Conservation (phyloP, 2,797 vertebrate genomes). For the Neolamprologus multifasciatus region DNA sequence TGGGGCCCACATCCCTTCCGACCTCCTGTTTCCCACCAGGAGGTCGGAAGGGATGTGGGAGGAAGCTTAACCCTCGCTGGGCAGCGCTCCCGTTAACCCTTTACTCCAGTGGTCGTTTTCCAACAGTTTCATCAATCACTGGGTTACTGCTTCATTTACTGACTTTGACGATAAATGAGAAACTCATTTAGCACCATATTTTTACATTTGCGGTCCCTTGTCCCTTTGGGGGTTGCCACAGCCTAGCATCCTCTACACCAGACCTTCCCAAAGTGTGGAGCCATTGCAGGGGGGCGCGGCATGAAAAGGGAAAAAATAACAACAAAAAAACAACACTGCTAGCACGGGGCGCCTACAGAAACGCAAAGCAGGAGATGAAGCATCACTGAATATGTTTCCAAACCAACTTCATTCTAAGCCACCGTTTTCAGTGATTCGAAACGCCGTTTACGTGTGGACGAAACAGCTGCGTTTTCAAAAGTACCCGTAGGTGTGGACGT, state of each 20-base stretch:
- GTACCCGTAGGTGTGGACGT: accelerated
- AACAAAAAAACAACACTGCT: too few relatives aligned
- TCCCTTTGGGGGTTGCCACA: neutral
- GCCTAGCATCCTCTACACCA: neutral
- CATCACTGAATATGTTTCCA: too few relatives aligned
- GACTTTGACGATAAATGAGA: accelerated
- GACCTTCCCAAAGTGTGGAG: too few relatives aligned
- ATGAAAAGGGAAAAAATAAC: too few relatives aligned
- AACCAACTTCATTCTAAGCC: too few relatives aligned
- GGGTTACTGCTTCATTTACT: neutral
- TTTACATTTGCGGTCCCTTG: neutral
- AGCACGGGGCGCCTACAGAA: too few relatives aligned
- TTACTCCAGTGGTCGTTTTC: neutral
- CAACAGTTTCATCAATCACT: neutral
- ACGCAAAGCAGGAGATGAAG: too few relatives aligned
- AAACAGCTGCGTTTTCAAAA: too few relatives aligned
- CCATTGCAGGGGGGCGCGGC: too few relatives aligned
- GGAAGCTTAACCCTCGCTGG: neutral
- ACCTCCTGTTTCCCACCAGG: neutral
- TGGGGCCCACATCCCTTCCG: neutral
- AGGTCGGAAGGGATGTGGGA: neutral
- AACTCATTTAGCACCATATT: neutral
- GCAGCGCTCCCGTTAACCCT: neutral
- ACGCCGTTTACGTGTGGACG: too few relatives aligned
- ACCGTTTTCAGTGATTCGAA: accelerated